These are phyloP conservation scores for Myotis myotis DNA, from an alignment of 2,797 vertebrate species.

Conservation along the genomic window DNA sequence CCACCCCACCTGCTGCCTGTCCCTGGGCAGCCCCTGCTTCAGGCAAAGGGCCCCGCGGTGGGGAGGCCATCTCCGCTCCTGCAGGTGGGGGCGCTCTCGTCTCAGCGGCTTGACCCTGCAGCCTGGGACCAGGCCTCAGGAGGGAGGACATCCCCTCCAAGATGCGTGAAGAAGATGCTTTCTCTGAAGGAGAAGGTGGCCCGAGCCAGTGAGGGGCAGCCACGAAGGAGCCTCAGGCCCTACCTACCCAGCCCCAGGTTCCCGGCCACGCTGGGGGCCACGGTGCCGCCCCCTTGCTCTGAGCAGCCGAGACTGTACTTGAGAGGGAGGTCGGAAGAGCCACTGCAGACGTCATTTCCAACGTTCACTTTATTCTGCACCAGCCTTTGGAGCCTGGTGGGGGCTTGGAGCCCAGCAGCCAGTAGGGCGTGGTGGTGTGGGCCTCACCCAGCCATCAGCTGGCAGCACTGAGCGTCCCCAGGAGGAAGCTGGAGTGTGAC, in stretches of 20 bases:
- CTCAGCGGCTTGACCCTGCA: background rate
- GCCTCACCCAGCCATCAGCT: background rate
- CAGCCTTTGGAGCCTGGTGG: background rate
- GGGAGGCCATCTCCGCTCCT: background rate
- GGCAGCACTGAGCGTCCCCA: background rate
- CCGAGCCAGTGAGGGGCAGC: background rate
- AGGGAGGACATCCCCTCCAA: background rate
- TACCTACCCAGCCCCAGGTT: background rate
- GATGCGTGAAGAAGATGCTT: background rate
- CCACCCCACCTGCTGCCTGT: background rate
- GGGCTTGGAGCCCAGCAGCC: background rate
- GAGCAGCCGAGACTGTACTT: background rate
- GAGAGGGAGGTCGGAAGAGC: background rate
- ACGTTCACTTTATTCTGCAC: background rate
- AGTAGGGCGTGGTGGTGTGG: background rate
- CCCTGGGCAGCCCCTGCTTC: background rate
- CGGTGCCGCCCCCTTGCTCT: background rate
- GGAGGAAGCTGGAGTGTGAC: background rate
- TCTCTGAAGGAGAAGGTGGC: background rate
- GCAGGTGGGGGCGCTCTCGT: background rate
- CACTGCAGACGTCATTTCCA: background rate
- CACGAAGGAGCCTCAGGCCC: background rate
- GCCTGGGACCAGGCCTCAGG: background rate
- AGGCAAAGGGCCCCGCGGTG: background rate
- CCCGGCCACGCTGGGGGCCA: background rate